Evolutionary conservation across 2,113 vertebrate species (phyloP).

Genomic region (Boleophthalmus pectinirostris): DNA sequence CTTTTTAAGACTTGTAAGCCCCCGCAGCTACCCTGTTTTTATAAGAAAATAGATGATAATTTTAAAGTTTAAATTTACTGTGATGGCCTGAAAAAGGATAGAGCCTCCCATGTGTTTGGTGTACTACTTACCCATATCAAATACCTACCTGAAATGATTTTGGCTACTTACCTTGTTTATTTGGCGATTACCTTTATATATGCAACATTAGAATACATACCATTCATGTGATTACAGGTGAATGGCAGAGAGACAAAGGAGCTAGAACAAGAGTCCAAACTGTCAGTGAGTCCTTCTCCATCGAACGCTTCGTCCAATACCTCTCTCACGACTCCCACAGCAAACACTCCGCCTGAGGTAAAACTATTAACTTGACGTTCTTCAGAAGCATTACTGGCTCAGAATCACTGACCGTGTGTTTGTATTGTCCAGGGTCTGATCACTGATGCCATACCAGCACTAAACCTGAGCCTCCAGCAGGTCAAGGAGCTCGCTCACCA

Average conservation of each 20-base stretch:
- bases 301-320: slow-evolving; percentile 75
- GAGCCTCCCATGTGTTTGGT: too few relatives aligned
- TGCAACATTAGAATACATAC: neutral
- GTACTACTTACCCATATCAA: too few relatives aligned
- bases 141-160: too few relatives aligned
- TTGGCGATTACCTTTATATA: neutral
- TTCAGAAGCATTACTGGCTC: too few relatives aligned
- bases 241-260: slow-evolving; percentile 60
- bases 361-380: neutral
- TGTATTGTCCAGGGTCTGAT: slow-evolving; percentile 36
- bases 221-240: slow-evolving; percentile 49
- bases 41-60: too few relatives aligned
- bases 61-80: too few relatives aligned
- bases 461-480: slow-evolving; percentile 87
- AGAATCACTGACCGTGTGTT: neutral
- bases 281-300: slow-evolving; percentile 70
- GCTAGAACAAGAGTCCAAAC: slow-evolving; percentile 57
- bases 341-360: slow-evolving; percentile 70
- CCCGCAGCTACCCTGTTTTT: too few relatives aligned
- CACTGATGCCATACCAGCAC: slow-evolving; percentile 78
- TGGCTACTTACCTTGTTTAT: too few relatives aligned
- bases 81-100: neutral
- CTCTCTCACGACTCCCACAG: slow-evolving; percentile 61
- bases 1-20: too few relatives aligned
- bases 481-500: slow-evolving; percentile 92